Evolutionary conservation across 2,797 vertebrate species (phyloP), one percentile per base, ranked within the genome.

Genomic region (Gila robusta): DNA sequence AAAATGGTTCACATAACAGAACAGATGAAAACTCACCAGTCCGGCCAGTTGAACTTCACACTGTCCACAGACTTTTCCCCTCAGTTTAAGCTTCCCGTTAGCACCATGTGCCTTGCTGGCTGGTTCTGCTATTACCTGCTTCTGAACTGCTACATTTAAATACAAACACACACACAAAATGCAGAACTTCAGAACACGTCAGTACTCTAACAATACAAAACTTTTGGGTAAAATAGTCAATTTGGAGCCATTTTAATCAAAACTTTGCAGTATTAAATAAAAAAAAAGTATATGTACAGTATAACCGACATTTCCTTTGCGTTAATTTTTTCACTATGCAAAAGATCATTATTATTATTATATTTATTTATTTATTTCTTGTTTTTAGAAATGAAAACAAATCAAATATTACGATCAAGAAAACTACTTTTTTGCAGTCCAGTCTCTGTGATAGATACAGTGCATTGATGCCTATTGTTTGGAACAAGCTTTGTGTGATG

Each of bases 21-120:
- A 85, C 1, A 2, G 41, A 64, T 76, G 10, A 66, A 59, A 54
- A 92, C 96, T 59, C 93, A 98, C 98, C 35, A 96, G 88, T 76
- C 95, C 92, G 0, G 93, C 94, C n/a, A 87, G 83, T 90, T 93
- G 96, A n/a, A 88, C 90, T 92, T 97, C 96, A 94, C 94, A 93
- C 32, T 94, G 95, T 83, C 95, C 95, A 89, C 94, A 95, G 1
- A 88, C 17, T 80, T 91, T 93, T 64, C 93, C 94, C 82, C 88
- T 96, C 52, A 92, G 87, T 90, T 91, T 94, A 62, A 87, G 87
- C 83, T 91, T 96, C 83, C 92, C 94, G 87, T 81, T 87, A 4
- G 16, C 54, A 41, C 23, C 37, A 9, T 49, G 71, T 70, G 83
- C 72, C 9, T 23, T 56, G 6, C 89, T 7, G 2, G 86, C 66